Evolutionary conservation across 2,797 vertebrate species (phyloP).

Genomic region (Hoplostethus atlanticus): DNA sequence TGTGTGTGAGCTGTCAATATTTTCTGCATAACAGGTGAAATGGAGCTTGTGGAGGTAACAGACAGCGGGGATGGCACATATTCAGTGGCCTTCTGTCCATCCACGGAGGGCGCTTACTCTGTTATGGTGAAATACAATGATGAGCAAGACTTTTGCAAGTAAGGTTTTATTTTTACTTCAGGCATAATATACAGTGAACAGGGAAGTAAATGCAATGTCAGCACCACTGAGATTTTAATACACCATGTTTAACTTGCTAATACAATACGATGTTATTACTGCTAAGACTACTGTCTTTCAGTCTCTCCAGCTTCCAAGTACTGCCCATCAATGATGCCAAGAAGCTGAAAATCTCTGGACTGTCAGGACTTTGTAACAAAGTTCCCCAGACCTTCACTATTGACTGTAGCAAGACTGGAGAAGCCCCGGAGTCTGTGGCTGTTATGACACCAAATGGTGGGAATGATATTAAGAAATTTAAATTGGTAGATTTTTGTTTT

Average conservation of each 20-base stretch:
- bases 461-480: no score
- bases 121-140: no score
- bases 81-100: constrained; percentile 62
- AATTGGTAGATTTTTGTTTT: no score
- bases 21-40: constrained; percentile 67
- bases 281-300: not conserved
- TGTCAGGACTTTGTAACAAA: no score
- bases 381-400: not conserved
- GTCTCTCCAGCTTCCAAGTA: not conserved
- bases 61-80: constrained; percentile 63
- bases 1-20: no score
- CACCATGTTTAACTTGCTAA: no score
- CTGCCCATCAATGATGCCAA: no score
- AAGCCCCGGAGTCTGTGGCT: constrained; percentile 22
- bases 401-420: constrained; percentile 24
- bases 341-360: no score
- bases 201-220: constrained; percentile 15
- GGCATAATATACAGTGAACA: no score
- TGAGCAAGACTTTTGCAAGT: no score
- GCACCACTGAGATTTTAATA: constrained; percentile 14
- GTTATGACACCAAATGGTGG: constrained; percentile 21
- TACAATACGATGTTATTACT: not conserved
- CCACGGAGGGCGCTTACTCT: not conserved
- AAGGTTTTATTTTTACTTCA: no score
- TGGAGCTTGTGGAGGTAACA: constrained; percentile 81